A percentile compares a stretch with the other conserved stretches of the same genome.
These are phyloP conservation scores for Pentamera pediparva DNA, from an alignment of 53 echinoderm and acorn worm genomes.

Conservation along the genomic window DNA sequence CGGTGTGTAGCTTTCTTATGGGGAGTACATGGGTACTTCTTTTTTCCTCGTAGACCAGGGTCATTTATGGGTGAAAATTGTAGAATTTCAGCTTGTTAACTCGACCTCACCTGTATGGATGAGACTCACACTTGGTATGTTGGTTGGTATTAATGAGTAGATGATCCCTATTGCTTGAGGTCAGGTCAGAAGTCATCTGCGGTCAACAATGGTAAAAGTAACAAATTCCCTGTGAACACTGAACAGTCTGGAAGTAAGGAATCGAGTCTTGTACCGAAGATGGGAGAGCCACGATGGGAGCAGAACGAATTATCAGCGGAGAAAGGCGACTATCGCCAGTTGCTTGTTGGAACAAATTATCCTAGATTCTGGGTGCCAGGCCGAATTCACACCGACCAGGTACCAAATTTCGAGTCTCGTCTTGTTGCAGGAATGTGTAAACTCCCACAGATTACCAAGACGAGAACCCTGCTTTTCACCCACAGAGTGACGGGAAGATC, in stretches of 20 bases:
- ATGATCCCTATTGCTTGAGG: too few relatives aligned
- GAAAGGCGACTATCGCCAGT: slow-evolving; percentile 2
- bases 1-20: too few relatives aligned
- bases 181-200: too few relatives aligned
- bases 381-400: slow-evolving; percentile 27
- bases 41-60: too few relatives aligned
- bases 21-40: too few relatives aligned
- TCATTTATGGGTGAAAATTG: too few relatives aligned
- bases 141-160: too few relatives aligned
- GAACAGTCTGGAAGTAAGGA: not conserved
- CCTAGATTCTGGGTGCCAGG: slow-evolving; percentile 24
- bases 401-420: slow-evolving; percentile 33
- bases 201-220: too few relatives aligned
- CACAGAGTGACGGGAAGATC: slow-evolving; percentile 29
- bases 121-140: too few relatives aligned
- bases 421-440: slow-evolving; percentile 25
- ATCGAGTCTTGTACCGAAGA: not conserved
- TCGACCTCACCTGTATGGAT: too few relatives aligned
- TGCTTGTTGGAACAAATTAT: slow-evolving; percentile 15
- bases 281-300: slow-evolving; percentile 9
- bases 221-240: too few relatives aligned
- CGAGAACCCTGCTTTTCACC: slow-evolving; percentile 41
- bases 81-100: too few relatives aligned
- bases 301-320: not conserved
- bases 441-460: slow-evolving; percentile 28